phyloP scores from a whole-genome alignment of 2,113 vertebrate species.

The Rhynchomys soricoides region DNA sequence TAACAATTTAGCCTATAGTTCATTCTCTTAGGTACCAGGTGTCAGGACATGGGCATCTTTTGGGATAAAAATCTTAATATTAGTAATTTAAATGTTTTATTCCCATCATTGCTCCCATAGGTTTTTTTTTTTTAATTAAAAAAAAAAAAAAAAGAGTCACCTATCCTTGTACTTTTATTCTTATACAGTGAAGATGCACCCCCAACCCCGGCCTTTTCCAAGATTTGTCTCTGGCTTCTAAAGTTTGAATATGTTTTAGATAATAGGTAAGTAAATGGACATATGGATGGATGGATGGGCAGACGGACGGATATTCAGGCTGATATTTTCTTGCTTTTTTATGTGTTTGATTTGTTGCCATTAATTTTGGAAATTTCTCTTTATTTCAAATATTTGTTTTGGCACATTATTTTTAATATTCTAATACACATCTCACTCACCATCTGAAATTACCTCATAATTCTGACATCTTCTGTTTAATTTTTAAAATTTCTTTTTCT shows the following conservation, averaged over 20 bases:
- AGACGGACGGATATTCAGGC: not conserved
- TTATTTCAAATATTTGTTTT: not conserved
- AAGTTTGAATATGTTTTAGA: not conserved
- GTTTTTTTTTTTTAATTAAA: not conserved
- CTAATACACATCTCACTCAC: not conserved
- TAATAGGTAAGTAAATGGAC: not conserved
- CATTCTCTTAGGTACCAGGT: not conserved
- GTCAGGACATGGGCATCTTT: not conserved
- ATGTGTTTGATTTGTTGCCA: not conserved
- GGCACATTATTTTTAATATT: not conserved
- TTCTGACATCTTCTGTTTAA: not conserved
- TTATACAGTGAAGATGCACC: not conserved
- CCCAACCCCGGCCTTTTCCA: not conserved
- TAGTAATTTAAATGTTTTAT: not conserved
- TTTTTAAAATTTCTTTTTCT: not conserved
- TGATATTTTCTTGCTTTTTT: not conserved
- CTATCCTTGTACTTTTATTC: not conserved
- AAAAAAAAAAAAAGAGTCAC: too few species aligned
- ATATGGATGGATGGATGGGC: not conserved
- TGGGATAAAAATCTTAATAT: not conserved
- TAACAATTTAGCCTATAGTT: not conserved
- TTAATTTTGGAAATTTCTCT: not conserved
- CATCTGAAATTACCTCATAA: not conserved
- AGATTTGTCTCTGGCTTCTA: conserved; percentile 12
- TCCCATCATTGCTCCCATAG: not conserved